Base-by-base conservation (phyloP, 2,113 vertebrate species). In the Puffinus mauretanicus region DNA sequence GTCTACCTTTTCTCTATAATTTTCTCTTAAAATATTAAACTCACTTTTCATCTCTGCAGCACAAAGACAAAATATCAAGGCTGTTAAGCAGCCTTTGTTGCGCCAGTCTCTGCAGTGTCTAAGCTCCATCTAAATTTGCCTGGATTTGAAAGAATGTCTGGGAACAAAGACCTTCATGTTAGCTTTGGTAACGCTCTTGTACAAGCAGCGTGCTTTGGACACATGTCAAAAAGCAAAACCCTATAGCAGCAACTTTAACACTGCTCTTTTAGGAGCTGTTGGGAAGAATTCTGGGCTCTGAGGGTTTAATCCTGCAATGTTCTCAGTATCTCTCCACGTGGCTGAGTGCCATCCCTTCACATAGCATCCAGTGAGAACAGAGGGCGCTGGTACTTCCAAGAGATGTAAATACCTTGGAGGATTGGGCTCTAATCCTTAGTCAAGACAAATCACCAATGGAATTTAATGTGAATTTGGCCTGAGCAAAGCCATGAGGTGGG, bases 391-490 rank as follows among this genome's bases (percentile, higher is more conserved):
- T 86, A 61, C 44, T 90, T 78, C 65, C 61, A 88, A 69, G 49
- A 91, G 57, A 79, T 75, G 57, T 51, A 94, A 94, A 94, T 96
- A 76, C 49, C 34, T 80, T 85, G 66, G 61, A 90, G 70, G 62
- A 93, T 54, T 96, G 81, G 49, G 36, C 30, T 79, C 19, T 95
- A 95, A 95, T 95, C 57, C 83, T 95, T 72, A 91, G 60, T 67
- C 73, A 94, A 87, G 80, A 88, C 52, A 94, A 96, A 95, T 91
- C 36, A 76, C 40, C 54, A 65, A 14, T 47, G 61, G 93, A 92
- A 94, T 95, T 88, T 85, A 95, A 79, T 57, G 60, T 70, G 67
- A 71, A 12, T 80, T 82, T 93, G 87, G 66, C 78, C 49, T 61
- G 17, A 91, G n/a, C 34, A 88, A 91, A 94, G 17, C 49, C 81